A percentile compares a stretch with the other conserved stretches of the same genome.
Conservation (phyloP, 2,888 invertebrate genomes). For the Drosophila gaucha region DNA sequence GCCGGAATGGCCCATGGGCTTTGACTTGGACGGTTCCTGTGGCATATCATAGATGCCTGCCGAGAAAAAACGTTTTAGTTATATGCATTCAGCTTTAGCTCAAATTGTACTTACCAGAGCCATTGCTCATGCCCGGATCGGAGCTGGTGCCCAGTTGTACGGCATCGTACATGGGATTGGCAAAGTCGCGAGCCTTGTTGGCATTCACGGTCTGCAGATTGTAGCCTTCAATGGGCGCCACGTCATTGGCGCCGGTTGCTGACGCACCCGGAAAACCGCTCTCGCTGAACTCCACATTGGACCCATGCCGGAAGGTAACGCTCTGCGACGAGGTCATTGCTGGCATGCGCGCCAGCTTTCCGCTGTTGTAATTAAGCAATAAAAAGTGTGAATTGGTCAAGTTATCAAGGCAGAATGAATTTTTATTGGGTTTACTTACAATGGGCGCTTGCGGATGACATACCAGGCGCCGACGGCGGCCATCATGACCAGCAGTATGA, state of each 20-base stretch:
- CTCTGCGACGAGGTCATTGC: constrained; percentile 94
- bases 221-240: constrained; percentile 90
- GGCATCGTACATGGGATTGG: constrained; percentile 99
- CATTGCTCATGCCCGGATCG: constrained; percentile 87
- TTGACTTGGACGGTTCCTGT: constrained; percentile 89
- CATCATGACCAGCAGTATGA: constrained; percentile 90
- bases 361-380: constrained; percentile 85
- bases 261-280: constrained; percentile 86
- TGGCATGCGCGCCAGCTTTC: constrained; percentile 91
- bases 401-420: no score
- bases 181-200: constrained; percentile 94
- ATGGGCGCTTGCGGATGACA: constrained; percentile 92
- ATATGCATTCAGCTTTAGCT: no score
- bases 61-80: background rate
- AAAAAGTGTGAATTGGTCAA: background rate
- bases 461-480: constrained; percentile 91
- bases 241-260: constrained; percentile 80
- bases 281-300: constrained; percentile 94
- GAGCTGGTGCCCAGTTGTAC: constrained; percentile 88
- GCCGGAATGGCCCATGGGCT: constrained; percentile 84
- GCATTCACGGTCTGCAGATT: constrained; percentile 90
- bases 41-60: constrained; percentile 93
- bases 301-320: constrained; percentile 96
- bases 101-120: constrained; percentile 86
- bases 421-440: constrained; percentile 88